A percentile compares a stretch with the other conserved stretches of the same genome.
Evolutionary conservation across 2,888 invertebrate species (phyloP).

Genomic region (Amorpha juglandis): DNA sequence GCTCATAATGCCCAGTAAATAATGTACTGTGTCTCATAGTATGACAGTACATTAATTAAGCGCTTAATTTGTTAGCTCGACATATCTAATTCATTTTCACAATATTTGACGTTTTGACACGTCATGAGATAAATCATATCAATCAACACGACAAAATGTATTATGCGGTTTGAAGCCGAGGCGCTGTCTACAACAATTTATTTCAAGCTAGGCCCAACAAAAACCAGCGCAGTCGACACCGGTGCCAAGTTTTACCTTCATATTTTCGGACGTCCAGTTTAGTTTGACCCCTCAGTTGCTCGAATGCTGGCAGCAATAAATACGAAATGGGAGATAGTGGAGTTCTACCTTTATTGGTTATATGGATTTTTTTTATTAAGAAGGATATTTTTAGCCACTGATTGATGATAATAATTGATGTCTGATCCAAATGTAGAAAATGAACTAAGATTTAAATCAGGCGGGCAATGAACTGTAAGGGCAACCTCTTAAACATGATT

Average conservation of each 20-base stretch:
- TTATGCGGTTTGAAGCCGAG: conserved; percentile 37
- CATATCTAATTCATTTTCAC: not conserved
- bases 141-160: conserved; percentile 43
- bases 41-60: not conserved
- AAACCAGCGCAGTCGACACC: conserved; percentile 48
- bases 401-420: too few species aligned
- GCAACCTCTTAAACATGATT: too few species aligned
- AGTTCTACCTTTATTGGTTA: conserved; percentile 32
- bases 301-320: not conserved
- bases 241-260: conserved; percentile 56
- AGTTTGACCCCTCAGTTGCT: conserved; percentile 26
- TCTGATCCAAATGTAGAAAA: too few species aligned
- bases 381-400: too few species aligned
- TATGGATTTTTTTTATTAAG: conserved; percentile 38
- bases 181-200: conserved; percentile 50
- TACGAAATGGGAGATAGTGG: not conserved
- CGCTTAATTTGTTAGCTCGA: not conserved
- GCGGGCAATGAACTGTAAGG: too few species aligned
- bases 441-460: too few species aligned
- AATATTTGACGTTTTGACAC: conserved; percentile 29
- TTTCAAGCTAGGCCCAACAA: conserved; percentile 45
- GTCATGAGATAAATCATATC: conserved; percentile 49
- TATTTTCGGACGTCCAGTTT: conserved; percentile 43
- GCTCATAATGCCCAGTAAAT: too few species aligned
- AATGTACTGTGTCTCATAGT: too few species aligned